phyloP scores from a whole-genome alignment of 2,113 vertebrate species.

The Pachyramphus minor region DNA sequence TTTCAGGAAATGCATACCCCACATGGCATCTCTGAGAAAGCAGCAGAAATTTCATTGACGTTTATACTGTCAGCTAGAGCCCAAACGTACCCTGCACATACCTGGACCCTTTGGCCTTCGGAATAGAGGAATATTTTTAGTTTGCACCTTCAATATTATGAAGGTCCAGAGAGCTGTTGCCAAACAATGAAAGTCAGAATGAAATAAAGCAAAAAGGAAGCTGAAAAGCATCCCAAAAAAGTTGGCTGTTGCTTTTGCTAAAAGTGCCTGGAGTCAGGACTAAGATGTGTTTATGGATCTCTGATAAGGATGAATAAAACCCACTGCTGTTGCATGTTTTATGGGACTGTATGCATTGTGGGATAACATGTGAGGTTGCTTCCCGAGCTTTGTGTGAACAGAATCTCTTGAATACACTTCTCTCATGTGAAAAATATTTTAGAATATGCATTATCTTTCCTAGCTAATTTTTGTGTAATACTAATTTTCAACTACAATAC shows the following conservation, averaged over 20 bases:
- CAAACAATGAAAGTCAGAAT: not conserved
- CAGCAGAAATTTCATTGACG: not conserved
- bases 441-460: not conserved
- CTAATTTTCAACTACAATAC: not conserved
- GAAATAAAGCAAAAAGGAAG: not conserved
- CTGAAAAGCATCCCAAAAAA: not conserved
- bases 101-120: not conserved
- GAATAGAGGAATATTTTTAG: not conserved
- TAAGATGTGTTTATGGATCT: not conserved
- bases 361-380: not conserved
- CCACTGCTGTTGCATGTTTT: not conserved
- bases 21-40: not conserved
- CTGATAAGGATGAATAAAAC: not conserved
- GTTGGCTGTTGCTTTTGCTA: not conserved
- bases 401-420: not conserved
- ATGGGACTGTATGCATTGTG: not conserved
- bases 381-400: not conserved
- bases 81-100: not conserved
- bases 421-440: not conserved
- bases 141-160: not conserved
- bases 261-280: not conserved
- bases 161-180: not conserved
- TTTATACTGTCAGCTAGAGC: not conserved
- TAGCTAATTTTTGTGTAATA: not conserved
- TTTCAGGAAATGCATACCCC: slow-evolving; percentile 33